Evolutionary conservation across 2,888 invertebrate species (phyloP), one percentile per base, ranked within the genome.

Genomic region (Monopis laevigella): DNA sequence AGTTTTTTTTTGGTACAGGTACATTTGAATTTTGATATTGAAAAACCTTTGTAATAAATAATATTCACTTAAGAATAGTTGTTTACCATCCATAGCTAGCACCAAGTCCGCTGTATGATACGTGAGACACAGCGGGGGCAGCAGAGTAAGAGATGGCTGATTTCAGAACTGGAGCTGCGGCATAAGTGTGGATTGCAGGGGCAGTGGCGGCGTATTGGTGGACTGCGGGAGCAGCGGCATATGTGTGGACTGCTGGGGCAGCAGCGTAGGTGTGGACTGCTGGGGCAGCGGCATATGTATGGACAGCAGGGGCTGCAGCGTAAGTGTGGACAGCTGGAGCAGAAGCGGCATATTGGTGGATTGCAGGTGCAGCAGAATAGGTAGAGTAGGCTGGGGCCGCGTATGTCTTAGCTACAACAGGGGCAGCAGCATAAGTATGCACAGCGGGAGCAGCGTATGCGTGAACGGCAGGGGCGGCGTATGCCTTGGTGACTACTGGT

Each of bases 61-160:
- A n/a, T n/a, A n/a, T n/a, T n/a, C n/a, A n/a, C n/a, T n/a, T n/a
- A n/a, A n/a, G n/a, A n/a, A n/a, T n/a, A n/a, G n/a, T n/a, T n/a
- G 32, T 40, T 72, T 75, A 84, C 67, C 71, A 83, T 14, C 61
- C 74, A 56, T 83, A 84, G 44, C 77, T 70, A 24, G 77, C 72
- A 47, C 83, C 84, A 42, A 81, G 67, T 43, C 84, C 84, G 43
- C 71, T 68, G 63, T 83, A 47, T 10, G 49, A 45, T 11, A 47
- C 47, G 10, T 48, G 51, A 16, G 52, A 44, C 16, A 48, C 46
- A 17, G 32, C 32, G 12, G 48, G 54, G 53, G 8, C 60, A 14
- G 19, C 21, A 5, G 39, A 24, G 27, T 52, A 52, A n/a, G n/a
- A n/a, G n/a, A n/a, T n/a, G n/a, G n/a, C n/a, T 10, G 45, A 46